These are phyloP conservation scores for Urosaurus nigricauda DNA, from an alignment of 2,797 vertebrate species.

Conservation along the genomic window DNA sequence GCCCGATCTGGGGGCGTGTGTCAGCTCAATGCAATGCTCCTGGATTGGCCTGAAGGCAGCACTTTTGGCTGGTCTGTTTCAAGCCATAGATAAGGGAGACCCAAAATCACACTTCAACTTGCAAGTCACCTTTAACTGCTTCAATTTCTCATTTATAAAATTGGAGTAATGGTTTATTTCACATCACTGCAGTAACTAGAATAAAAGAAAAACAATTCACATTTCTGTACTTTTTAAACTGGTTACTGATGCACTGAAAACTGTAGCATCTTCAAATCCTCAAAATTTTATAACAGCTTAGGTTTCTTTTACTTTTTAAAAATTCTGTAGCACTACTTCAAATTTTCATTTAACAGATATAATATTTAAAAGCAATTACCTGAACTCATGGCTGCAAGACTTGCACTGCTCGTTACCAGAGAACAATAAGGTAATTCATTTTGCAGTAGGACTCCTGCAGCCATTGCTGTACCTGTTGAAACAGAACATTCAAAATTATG, in stretches of 20 bases:
- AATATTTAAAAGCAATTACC: conserved; percentile 79
- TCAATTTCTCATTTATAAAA: neutral
- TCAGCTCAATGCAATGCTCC: too few species aligned
- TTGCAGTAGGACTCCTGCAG: conserved; percentile 89
- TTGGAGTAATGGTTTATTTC: neutral
- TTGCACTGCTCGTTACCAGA: conserved; percentile 71
- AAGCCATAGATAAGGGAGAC: neutral
- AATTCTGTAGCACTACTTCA: neutral
- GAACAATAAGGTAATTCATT: conserved; percentile 82
- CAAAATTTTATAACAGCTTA: neutral
- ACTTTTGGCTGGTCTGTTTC: too few species aligned
- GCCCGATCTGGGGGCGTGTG: too few species aligned
- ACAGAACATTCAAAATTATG: conserved; percentile 31
- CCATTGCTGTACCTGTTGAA: conserved; percentile 87
- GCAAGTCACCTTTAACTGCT: neutral
- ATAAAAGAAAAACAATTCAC: neutral
- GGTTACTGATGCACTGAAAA: neutral
- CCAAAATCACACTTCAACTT: neutral
- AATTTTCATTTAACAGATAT: conserved; percentile 31
- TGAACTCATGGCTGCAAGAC: conserved; percentile 83
- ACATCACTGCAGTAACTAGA: neutral
- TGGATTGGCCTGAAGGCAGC: too few species aligned
- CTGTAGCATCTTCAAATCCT: neutral
- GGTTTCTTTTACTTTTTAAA: neutral
- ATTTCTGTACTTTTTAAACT: neutral